Evolutionary conservation across 2,113 vertebrate genomes (phyloP), one percentile per base, ranked within the genome.

Genomic region (Plecturocebus donacophilus): DNA sequence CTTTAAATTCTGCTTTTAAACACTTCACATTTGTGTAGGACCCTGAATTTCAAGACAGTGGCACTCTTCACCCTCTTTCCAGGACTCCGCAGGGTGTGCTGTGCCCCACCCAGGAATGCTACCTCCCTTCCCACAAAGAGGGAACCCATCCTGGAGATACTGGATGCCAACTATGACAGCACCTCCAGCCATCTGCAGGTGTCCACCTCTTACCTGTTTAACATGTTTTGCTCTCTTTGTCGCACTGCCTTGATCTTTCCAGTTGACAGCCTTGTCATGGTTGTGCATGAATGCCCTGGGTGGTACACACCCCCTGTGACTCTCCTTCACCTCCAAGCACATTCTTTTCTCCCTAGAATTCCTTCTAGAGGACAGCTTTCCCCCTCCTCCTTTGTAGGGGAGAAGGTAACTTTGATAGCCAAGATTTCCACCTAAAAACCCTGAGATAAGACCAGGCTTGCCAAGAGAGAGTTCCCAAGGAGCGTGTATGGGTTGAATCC

Each of bases 401-500:
- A 70, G 54, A 76, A 45, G 27, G 32, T 52, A 61, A 75, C 9
- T 38, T 20, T 38, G 38, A 12, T 42, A 25, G 2, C 21, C 35
- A 42, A 71, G 35, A 38, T 81, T 87, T 92, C 56, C 81, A 64
- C 71, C 12, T 61, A 27, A 84, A 32, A 42, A 61, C 14, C 42
- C 2, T 61, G 54, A 10, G 64, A 14, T 54, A 49, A 76, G 14
- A 82, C 30, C 11, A 87, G 35, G 27, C n/a, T 47, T 61, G 20
- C 17, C 47, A 49, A 4, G 56, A 32, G 0, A 21, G 49, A 16
- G 5, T 66, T 13, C 75, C 83, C 30, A 38, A 2, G 70, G 47
- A 25, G 6, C 3, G 2, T 2, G 0, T 21, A 3, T 0, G 70
- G 49, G 27, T 0, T 1, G 27, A 86, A 8, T 11, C 38, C 14